Evolutionary conservation across 1,140 invertebrate genomes (phyloP).

Genomic region (Leptinotarsa texana): DNA sequence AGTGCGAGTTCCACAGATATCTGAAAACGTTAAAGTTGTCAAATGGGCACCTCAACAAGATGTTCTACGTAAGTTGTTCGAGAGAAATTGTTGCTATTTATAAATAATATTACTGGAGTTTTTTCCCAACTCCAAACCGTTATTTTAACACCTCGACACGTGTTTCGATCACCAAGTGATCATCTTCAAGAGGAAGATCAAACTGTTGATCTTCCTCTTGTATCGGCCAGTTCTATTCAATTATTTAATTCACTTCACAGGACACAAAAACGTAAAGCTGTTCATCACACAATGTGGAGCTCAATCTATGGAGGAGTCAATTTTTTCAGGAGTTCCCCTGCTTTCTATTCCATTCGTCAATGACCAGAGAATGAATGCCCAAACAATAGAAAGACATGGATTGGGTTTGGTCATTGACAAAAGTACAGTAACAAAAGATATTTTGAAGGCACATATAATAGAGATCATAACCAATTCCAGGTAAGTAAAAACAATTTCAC

Average conservation of each 20-base stretch:
- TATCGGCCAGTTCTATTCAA: no score
- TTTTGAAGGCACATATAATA: slow-evolving; percentile 41
- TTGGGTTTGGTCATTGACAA: slow-evolving; percentile 33
- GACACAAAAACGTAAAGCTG: slow-evolving; percentile 59
- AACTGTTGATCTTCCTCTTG: no score
- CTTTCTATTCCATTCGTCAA: slow-evolving; percentile 65
- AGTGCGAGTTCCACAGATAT: slow-evolving; percentile 42
- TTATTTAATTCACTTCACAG: slow-evolving; percentile 41
- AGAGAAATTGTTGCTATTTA: background rate
- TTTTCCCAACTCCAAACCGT: no score
- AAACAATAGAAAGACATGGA: slow-evolving; percentile 32
- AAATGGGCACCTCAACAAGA: slow-evolving; percentile 33
- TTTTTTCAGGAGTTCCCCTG: slow-evolving; percentile 61
- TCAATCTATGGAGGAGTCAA: slow-evolving; percentile 63
- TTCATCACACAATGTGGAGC: slow-evolving; percentile 68
- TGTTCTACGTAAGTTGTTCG: slow-evolving; percentile 14
- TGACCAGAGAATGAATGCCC: slow-evolving; percentile 62
- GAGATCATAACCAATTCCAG: slow-evolving; percentile 38
- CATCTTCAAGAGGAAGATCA: no score
- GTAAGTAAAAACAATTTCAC: slow-evolving; percentile 18
- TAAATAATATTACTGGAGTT: no score
- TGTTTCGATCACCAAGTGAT: no score
- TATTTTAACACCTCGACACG: no score
- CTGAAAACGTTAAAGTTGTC: slow-evolving; percentile 26
- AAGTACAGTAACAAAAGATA: slow-evolving; percentile 34